Evolutionary conservation across 1,140 invertebrate genomes (phyloP).

Genomic region (Proctacanthus coquilletti): DNA sequence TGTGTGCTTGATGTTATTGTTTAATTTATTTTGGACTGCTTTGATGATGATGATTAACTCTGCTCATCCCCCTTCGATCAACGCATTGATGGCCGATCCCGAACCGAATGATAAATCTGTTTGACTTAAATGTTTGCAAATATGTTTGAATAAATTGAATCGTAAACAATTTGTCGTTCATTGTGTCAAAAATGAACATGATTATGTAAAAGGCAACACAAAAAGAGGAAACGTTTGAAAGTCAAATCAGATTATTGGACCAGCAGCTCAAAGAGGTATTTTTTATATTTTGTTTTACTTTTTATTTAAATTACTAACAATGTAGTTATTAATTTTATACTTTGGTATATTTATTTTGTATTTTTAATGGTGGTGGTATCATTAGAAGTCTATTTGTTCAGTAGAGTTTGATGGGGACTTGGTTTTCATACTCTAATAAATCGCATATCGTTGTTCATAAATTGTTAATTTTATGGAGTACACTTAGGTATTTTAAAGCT

Average conservation of each 20-base stretch:
- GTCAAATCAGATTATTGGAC: conserved; percentile 83
- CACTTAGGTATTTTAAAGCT: neutral
- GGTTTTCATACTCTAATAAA: too few species aligned
- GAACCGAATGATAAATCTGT: too few species aligned
- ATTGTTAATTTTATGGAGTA: neutral
- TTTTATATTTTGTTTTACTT: conserved; percentile 1
- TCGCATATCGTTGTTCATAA: neutral
- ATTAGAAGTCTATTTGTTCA: too few species aligned
- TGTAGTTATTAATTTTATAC: neutral
- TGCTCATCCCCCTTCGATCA: too few species aligned
- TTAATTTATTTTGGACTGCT: conserved; percentile 12
- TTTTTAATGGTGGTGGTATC: neutral
- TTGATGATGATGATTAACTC: conserved; percentile 7
- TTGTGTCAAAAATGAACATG: too few species aligned
- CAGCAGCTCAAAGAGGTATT: conserved; percentile 88
- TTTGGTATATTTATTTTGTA: neutral
- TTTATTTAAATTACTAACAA: neutral
- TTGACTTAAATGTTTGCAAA: too few species aligned
- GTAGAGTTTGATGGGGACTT: too few species aligned
- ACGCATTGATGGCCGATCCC: too few species aligned
- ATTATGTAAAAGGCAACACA: conserved; percentile 95
- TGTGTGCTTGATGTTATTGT: conserved; percentile 14
- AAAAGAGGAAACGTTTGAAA: conserved; percentile 91
- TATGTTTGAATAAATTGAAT: too few species aligned
- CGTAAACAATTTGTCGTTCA: too few species aligned